These are phyloP conservation scores for Yponomeuta sedellus DNA, from an alignment of 2,888 invertebrate species.

Conservation along the genomic window DNA sequence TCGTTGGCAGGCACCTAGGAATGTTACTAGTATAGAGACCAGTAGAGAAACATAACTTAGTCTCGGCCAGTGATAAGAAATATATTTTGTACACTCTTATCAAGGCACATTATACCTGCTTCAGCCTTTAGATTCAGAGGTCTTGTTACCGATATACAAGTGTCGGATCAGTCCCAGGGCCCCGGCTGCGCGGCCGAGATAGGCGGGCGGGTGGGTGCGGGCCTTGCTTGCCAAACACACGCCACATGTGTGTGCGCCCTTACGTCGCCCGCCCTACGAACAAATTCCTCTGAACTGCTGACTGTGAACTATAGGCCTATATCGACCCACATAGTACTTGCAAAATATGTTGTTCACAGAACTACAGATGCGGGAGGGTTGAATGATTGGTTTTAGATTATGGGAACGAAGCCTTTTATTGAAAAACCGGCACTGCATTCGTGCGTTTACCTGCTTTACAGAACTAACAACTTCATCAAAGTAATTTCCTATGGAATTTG, in stretches of 20 bases:
- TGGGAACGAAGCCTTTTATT: neutral
- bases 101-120: neutral
- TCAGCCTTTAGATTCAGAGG: slow-evolving; percentile 5
- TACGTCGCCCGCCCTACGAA: slow-evolving; percentile 15
- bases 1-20: slow-evolving; percentile 40
- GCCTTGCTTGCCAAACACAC: slow-evolving; percentile 1
- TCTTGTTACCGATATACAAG: slow-evolving; percentile 11
- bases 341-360: slow-evolving; percentile 22
- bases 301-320: slow-evolving; percentile 5
- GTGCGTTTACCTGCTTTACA: no score
- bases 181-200: slow-evolving; percentile 13
- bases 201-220: slow-evolving; percentile 2
- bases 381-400: neutral
- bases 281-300: slow-evolving; percentile 10
- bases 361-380: neutral
- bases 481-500: no score
- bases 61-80: neutral
- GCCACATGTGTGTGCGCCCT: slow-evolving; percentile 9
- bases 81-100: neutral
- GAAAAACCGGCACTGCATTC: no score
- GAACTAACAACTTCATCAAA: no score
- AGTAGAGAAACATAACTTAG: neutral
- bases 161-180: slow-evolving; percentile 15
- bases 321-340: slow-evolving; percentile 11
- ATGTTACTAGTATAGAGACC: slow-evolving; percentile 22